Conservation (phyloP, 1,140 invertebrate species). For the Atopsyche davidsoni region DNA sequence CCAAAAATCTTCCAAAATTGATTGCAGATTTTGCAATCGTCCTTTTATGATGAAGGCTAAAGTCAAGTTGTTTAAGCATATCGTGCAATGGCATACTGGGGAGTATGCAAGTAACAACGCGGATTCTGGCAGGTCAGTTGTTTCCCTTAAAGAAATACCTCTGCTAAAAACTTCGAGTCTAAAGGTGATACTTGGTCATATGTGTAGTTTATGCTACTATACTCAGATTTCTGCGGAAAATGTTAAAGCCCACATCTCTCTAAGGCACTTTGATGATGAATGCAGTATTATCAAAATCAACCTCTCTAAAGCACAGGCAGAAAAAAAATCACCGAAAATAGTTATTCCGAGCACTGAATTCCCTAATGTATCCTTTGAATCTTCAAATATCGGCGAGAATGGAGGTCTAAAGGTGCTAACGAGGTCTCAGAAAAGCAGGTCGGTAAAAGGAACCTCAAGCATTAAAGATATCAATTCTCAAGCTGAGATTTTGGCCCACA, state of each 20-base stretch:
- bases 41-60: constrained; percentile 34
- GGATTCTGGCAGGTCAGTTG: constrained; percentile 46
- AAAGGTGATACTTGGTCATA: constrained; percentile 52
- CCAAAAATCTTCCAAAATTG: constrained; percentile 23
- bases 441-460: neutral
- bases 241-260: constrained; percentile 53
- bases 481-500: too few relatives aligned
- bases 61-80: constrained; percentile 58
- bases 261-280: constrained; percentile 46
- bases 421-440: neutral
- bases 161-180: neutral
- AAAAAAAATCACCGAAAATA: neutral
- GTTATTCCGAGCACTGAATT: too few relatives aligned
- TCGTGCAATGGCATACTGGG: constrained; percentile 62
- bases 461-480: neutral
- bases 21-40: constrained; percentile 50
- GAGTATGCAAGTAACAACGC: constrained; percentile 61
- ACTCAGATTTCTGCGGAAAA: constrained; percentile 56
- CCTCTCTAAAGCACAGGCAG: constrained; percentile 24
- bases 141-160: constrained; percentile 1
- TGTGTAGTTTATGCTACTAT: constrained; percentile 62
- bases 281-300: constrained; percentile 42
- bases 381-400: too few relatives aligned
- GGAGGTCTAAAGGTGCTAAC: neutral
- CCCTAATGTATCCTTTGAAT: too few relatives aligned